A percentile compares a stretch with the other conserved stretches of the same genome.
These are phyloP conservation scores for Molossus molossus DNA, from an alignment of 2,797 vertebrate species.

Conservation along the genomic window DNA sequence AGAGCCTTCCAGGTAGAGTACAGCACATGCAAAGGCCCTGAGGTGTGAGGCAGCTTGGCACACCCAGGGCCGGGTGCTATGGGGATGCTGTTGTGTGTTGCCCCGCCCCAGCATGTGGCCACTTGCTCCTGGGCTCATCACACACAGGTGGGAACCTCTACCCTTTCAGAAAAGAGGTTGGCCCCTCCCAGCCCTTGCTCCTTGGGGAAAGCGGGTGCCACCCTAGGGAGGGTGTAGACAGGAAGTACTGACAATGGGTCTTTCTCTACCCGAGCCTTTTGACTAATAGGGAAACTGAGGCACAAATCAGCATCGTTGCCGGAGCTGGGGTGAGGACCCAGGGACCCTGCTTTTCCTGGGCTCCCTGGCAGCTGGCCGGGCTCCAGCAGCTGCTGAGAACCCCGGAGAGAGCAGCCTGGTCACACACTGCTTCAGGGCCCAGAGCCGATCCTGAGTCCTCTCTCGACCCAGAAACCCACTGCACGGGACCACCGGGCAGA, in stretches of 20 bases:
- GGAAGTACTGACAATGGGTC: too few species aligned
- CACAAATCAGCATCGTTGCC: not conserved
- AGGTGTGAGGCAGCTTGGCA: rapidly evolving
- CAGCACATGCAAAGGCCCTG: not conserved
- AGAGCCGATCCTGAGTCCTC: not conserved
- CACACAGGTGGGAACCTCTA: not conserved
- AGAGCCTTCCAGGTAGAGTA: not conserved
- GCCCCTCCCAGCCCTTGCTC: not conserved
- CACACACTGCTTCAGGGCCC: not conserved
- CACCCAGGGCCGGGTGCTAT: rapidly evolving
- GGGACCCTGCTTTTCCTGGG: not conserved
- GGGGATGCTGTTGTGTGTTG: not conserved
- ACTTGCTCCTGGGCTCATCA: not conserved
- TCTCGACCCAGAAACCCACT: not conserved
- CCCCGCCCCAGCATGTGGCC: not conserved
- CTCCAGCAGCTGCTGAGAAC: not conserved
- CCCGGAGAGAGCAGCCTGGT: rapidly evolving
- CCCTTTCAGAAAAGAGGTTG: not conserved
- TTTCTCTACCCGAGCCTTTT: not conserved
- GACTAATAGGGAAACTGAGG: not conserved
- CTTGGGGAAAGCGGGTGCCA: not conserved
- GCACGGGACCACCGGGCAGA: rapidly evolving
- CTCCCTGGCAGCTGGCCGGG: not conserved
- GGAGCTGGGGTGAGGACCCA: not conserved
- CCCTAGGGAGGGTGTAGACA: not conserved